Conservation (phyloP, 2,888 invertebrate species). For the Ophraella communa region DNA sequence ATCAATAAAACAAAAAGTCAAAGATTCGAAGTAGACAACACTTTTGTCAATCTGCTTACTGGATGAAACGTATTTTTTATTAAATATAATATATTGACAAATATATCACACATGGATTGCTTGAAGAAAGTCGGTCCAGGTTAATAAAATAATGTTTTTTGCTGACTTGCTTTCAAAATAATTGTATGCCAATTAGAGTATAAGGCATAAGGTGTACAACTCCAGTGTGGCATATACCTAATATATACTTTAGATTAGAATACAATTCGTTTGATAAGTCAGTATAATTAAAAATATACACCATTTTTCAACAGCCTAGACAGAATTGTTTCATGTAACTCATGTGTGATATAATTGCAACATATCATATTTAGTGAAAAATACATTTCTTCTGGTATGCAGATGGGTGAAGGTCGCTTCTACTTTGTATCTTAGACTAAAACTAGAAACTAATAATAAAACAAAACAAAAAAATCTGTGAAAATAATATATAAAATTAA, state of each 20-base stretch:
- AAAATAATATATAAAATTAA: neutral
- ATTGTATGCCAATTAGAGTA: neutral
- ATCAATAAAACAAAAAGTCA: slow-evolving; percentile 3
- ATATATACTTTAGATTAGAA: neutral
- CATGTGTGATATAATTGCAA: too few species aligned
- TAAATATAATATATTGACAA: neutral
- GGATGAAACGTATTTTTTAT: neutral
- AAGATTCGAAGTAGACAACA: neutral
- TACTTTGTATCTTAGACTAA: neutral
- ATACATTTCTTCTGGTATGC: too few species aligned
- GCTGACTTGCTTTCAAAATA: neutral
- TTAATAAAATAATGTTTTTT: neutral
- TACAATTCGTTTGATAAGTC: neutral
- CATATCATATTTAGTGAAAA: too few species aligned
- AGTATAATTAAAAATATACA: neutral
- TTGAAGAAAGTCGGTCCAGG: neutral
- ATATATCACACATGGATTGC: neutral
- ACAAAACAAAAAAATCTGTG: neutral
- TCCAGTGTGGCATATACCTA: too few species aligned
- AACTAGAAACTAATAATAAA: too few species aligned
- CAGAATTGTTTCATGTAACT: too few species aligned
- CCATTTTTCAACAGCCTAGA: too few species aligned
- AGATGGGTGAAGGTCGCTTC: too few species aligned
- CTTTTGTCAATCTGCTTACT: neutral
- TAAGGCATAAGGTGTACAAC: too few species aligned